Base-by-base conservation (phyloP, 2,888 invertebrate species). In the Ditylenchus weischeri region DNA sequence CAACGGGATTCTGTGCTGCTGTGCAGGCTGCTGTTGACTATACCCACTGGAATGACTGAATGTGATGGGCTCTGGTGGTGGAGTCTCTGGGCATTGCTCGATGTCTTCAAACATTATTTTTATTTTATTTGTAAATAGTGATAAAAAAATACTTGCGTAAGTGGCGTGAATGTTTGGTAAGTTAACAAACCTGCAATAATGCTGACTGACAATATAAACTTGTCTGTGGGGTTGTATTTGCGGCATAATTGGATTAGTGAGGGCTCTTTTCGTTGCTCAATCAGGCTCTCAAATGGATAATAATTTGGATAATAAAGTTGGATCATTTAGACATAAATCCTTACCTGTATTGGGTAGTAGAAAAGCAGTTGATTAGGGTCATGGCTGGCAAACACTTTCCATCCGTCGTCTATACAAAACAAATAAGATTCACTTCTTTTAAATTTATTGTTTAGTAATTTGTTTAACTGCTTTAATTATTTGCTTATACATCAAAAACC, bases 201-300 rank as follows among this genome's bases (percentile, higher is more conserved):
- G 43, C 74, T 75, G n/a, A 83, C 83, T 29, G 77, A 77, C 68
- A 95, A 87, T 69, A 95, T 90, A 80, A 93, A 89, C 84, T 92
- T 89, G 49, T 90, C 89, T 77, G 92, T 91, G 35, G 82, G 81
- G 82, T 94, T 92, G 86, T 95, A 95, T 72, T 89, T 88, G 83
- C 91, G 90, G 85, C 93, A 93, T 75, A 93, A 88, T 21, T 75
- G 75, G 19, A 83, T 77, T 23, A 83, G 68, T 2, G 76, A 75
- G 0, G 79, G 79, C 57, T 83, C 83, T 64, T 83, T 82, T 15
- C 74, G 70, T 57, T 78, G 77, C 19, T 59, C 59, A 11, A 59
- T 36, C 13, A 59, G n/a, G 21, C 59, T 35, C 38, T 35, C 1
- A 54, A 54, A 29, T 23, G 57, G 2, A 54, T 10, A 54, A 43